Conservation (phyloP, 1,140 invertebrate genomes). For the Lucilia sericata region DNA sequence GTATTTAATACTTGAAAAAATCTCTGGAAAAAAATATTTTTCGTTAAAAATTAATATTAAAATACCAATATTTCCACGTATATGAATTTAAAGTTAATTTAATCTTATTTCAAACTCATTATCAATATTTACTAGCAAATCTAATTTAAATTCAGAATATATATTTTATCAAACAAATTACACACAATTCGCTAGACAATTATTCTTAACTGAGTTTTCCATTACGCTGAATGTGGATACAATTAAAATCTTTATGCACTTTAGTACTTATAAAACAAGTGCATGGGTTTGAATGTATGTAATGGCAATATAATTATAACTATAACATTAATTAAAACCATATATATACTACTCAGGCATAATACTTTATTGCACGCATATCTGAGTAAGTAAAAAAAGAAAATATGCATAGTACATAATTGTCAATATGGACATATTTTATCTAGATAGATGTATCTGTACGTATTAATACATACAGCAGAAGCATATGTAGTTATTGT, state of each 20-base stretch:
- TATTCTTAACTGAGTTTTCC: not conserved
- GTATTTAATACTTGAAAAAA: too few relatives aligned
- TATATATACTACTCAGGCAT: not conserved
- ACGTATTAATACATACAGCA: not conserved
- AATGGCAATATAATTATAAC: not conserved
- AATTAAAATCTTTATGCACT: not conserved
- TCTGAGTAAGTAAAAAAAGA: too few relatives aligned
- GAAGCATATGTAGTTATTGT: not conserved
- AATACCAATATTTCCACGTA: too few relatives aligned
- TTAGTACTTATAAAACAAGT: not conserved
- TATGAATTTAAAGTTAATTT: too few relatives aligned
- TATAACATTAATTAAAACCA: conserved; percentile 3
- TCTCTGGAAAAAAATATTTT: too few relatives aligned
- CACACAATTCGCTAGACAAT: not conserved
- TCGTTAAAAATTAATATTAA: too few relatives aligned
- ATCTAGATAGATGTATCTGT: not conserved
- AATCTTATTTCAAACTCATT: too few relatives aligned
- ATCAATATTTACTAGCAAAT: too few relatives aligned
- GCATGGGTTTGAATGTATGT: not conserved
- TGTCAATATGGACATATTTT: not conserved
- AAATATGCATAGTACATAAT: not conserved
- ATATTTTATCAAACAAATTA: not conserved
- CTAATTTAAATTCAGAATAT: too few relatives aligned
- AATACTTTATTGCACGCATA: not conserved
- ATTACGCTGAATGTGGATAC: not conserved